Percentiles rank a stretch among this genome's conserved stretches.
These are phyloP conservation scores for Acrobasis repandana DNA, from an alignment of 2,888 invertebrate genomes.

Conservation along the genomic window DNA sequence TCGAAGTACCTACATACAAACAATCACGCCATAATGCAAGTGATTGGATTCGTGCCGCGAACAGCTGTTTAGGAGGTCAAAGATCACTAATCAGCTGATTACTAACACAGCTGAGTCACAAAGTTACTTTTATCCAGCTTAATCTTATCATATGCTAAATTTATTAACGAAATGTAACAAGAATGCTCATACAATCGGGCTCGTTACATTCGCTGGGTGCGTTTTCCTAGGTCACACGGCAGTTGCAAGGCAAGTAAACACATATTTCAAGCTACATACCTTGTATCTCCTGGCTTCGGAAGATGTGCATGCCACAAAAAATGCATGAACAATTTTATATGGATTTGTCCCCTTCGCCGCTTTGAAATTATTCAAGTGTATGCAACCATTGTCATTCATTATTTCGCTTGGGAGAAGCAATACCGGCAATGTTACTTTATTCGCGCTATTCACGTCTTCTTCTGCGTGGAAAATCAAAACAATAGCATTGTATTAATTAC, in stretches of 20 bases:
- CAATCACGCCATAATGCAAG: conserved; percentile 34
- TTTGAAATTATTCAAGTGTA: conserved; percentile 91
- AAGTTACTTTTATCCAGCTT: not conserved
- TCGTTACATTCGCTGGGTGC: not conserved
- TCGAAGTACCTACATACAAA: conserved; percentile 21
- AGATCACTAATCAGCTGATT: conserved; percentile 77
- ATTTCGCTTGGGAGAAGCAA: conserved; percentile 46
- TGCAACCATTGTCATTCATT: conserved; percentile 89
- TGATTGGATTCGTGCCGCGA: conserved; percentile 31
- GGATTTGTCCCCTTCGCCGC: conserved; percentile 88
- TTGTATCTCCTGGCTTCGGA: conserved; percentile 91
- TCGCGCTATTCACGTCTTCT: not conserved
- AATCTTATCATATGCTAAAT: conserved; percentile 31
- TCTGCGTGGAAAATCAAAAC: conserved; percentile 16
- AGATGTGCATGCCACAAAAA: conserved; percentile 92
- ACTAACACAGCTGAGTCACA: conserved; percentile 35
- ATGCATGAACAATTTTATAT: conserved; percentile 91
- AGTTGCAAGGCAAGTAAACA: not conserved
- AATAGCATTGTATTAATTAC: conserved; percentile 23
- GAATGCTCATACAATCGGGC: not conserved
- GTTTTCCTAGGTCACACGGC: conserved; percentile 7
- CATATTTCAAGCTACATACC: conserved; percentile 74
- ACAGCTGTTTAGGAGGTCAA: conserved; percentile 74
- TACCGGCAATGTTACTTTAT: not conserved
- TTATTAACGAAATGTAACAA: conserved; percentile 9